A percentile compares a stretch with the other conserved stretches of the same genome.
These are phyloP conservation scores for Tenrec ecaudatus DNA, from an alignment of 2,113 vertebrate species.

Conservation along the genomic window DNA sequence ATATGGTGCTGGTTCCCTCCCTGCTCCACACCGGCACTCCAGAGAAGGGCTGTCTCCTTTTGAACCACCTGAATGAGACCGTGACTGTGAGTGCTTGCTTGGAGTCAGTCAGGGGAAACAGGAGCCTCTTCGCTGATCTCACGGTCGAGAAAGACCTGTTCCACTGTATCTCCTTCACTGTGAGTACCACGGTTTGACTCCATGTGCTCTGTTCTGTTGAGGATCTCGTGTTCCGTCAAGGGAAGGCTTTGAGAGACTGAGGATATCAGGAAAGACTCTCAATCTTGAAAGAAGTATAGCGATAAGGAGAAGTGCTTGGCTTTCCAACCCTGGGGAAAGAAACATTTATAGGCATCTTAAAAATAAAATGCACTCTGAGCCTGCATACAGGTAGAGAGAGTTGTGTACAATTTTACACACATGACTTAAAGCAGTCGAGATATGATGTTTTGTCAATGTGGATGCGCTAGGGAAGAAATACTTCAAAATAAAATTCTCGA, in stretches of 20 bases:
- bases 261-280: neutral
- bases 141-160: constrained; percentile 65
- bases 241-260: neutral
- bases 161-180: constrained; percentile 65
- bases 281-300: neutral
- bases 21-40: constrained; percentile 67
- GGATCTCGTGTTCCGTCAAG: neutral
- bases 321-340: neutral
- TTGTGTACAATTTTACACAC: neutral
- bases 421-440: neutral
- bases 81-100: constrained; percentile 79
- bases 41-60: constrained; percentile 84
- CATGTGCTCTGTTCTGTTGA: neutral
- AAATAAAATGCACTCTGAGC: neutral
- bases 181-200: constrained; percentile 70
- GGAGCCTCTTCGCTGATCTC: constrained; percentile 79
- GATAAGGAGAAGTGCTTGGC: neutral
- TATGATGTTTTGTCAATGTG: neutral
- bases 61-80: constrained; percentile 87
- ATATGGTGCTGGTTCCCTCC: constrained; percentile 82
- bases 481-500: neutral
- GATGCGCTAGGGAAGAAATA: neutral
- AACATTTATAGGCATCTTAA: constrained; percentile 27
- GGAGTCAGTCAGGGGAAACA: constrained; percentile 69
- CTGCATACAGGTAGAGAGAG: fast-evolving